Conservation (phyloP, 2,888 invertebrate species). For the Diarsia rubi region DNA sequence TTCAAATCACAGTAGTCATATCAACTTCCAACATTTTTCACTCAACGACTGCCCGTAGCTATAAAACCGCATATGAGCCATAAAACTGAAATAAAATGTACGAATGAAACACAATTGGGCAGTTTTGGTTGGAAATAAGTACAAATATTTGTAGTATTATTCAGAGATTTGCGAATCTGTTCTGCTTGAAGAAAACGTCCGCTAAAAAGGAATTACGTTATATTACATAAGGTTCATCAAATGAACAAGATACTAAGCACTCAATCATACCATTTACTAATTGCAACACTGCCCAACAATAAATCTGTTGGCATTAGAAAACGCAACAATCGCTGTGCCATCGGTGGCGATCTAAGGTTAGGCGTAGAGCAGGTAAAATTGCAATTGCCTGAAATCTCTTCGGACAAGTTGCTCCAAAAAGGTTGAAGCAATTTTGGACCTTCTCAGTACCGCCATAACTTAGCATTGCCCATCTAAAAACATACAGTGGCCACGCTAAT, state of each 20-base stretch:
- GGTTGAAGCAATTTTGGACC: conserved; percentile 73
- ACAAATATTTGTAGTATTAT: conserved; percentile 48
- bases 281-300: conserved; percentile 34
- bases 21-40: conserved; percentile 53
- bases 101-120: conserved; percentile 64
- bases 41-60: conserved; percentile 48
- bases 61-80: conserved; percentile 55
- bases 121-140: conserved; percentile 51
- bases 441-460: conserved; percentile 65
- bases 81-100: conserved; percentile 67
- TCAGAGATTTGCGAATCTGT: conserved; percentile 7
- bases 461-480: conserved; percentile 51
- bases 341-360: conserved; percentile 71
- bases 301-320: conserved; percentile 67
- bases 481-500: conserved; percentile 62
- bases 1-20: conserved; percentile 55
- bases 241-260: background rate
- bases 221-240: conserved; percentile 5
- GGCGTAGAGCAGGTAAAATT: conserved; percentile 82
- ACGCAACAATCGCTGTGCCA: conserved; percentile 64
- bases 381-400: conserved; percentile 78
- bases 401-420: conserved; percentile 70
- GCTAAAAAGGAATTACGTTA: background rate
- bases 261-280: conserved; percentile 36
- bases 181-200: background rate